Percentiles rank a stretch among this genome's conserved stretches.
phyloP scores from a whole-genome alignment of 1,140 invertebrate species.

The Drosophila paulistorum region DNA sequence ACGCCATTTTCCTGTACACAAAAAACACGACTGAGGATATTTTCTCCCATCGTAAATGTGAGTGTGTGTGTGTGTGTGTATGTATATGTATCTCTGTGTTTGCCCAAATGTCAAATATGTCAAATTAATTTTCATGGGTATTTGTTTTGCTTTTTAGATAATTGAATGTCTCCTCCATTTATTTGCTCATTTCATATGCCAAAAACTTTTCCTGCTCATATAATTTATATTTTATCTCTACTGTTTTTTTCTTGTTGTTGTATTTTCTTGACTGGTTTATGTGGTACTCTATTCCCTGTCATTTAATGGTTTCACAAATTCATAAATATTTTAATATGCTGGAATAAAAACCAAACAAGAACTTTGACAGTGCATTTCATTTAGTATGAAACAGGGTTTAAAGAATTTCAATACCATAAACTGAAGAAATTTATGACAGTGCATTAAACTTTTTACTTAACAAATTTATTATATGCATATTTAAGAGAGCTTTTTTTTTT shows the following conservation, averaged over 20 bases:
- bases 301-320: neutral
- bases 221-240: conserved; percentile 19
- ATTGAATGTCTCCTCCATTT: conserved; percentile 65
- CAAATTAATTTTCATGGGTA: conserved; percentile 73
- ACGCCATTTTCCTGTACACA: conserved; percentile 51
- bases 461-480: neutral
- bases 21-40: neutral
- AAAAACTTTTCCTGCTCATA: conserved; percentile 18
- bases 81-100: conserved; percentile 54
- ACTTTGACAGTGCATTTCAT: conserved; percentile 5
- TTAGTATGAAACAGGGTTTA: neutral
- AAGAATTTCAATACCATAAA: neutral
- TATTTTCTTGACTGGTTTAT: conserved; percentile 4
- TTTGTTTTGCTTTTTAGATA: conserved; percentile 74
- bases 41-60: neutral
- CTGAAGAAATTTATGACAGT: neutral
- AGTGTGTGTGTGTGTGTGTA: conserved; percentile 9
- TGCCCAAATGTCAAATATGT: conserved; percentile 76
- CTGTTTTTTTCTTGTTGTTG: neutral
- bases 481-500: neutral
- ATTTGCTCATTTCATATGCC: conserved; percentile 64
- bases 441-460: neutral
- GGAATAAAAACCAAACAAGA: neutral
- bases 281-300: neutral
- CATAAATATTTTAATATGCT: conserved; percentile 12